Evolutionary conservation across 2,113 vertebrate genomes (phyloP), one percentile per base, ranked within the genome.

Genomic region (Kryptolebias marmoratus): DNA sequence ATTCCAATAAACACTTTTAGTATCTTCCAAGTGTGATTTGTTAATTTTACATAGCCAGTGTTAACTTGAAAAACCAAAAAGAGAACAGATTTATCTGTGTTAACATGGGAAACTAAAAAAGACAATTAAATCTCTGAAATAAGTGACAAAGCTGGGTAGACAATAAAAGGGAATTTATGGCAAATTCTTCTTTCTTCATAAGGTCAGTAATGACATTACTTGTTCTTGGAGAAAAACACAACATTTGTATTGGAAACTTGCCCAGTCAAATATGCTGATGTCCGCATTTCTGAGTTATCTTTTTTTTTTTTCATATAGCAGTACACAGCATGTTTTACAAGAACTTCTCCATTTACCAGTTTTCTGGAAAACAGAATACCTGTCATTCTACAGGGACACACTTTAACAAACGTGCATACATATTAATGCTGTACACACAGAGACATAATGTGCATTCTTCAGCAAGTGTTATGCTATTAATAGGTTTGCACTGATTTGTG

Each of bases 141-240:
- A 42, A 58, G 63, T 44, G 62, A 42, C 53, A 48, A 12, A 11
- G 58, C 52, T 10, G 9, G 28, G 45, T 22, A 68, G 50, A 77
- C 64, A 67, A 69, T 48, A 18, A 32, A 67, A 53, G 28, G 16
- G 30, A 1, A 1, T 13, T 6, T 30, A 13, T 11, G 5, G 22
- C 42, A 13, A 13, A 11, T 58, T n/a, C 60, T 70, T 27, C 62
- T 71, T 75, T 58, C 80, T 83, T 82, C 61, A 85, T 79, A 27
- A 68, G 48, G 36, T 66, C 39, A 73, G 67, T 64, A 67, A 64
- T 72, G 81, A 74, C 86, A 80, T 83, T 76, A 71, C n/a, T 31
- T 60, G 44, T 84, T 81, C 75, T 85, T 80, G 74, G 50, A 65
- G 56, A 52, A 45, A 59, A 73, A 65, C 64, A 64, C 60, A 68